Evolutionary conservation across 1,140 invertebrate species (phyloP).

Genomic region (Tetramorium simillimum): DNA sequence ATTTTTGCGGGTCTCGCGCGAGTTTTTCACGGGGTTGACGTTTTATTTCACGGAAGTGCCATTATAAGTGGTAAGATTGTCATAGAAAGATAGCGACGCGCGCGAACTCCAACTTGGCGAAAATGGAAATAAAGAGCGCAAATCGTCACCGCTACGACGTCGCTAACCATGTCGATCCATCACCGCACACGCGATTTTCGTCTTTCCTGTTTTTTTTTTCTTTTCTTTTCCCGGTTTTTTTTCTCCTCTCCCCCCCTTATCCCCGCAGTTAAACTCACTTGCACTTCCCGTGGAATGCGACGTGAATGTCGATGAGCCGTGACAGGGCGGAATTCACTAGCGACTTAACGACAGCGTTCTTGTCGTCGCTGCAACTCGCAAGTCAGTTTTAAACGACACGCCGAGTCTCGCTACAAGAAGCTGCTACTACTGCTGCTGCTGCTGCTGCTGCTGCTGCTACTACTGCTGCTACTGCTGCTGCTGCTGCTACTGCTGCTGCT

Average conservation of each 20-base stretch:
- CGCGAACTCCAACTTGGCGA: constrained; percentile 9
- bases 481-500: background rate
- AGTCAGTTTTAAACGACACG: constrained; percentile 38
- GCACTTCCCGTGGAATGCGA: constrained; percentile 36
- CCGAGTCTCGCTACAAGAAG: constrained; percentile 10
- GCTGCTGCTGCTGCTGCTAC: background rate
- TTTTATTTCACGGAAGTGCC: constrained; percentile 45
- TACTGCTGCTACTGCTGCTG: background rate
- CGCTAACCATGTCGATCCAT: constrained; percentile 52
- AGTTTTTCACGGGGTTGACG: background rate
- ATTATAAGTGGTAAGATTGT: constrained; percentile 6
- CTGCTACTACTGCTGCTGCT: background rate
- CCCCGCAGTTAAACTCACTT: constrained; percentile 41
- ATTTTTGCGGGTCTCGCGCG: background rate
- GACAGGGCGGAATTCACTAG: constrained; percentile 43
- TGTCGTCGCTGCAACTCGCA: constrained; percentile 39
- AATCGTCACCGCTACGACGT: constrained; percentile 44
- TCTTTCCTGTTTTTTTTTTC: background rate
- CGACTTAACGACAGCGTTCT: constrained; percentile 48
- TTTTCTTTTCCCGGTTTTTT: background rate
- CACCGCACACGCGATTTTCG: constrained; percentile 6
- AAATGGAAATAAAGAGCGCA: constrained; percentile 54
- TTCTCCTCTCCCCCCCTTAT: background rate
- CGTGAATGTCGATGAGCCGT: constrained; percentile 63
- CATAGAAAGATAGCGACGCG: constrained; percentile 35